phyloP scores from a whole-genome alignment of 2,888 invertebrate species.

The Catonia carolina region DNA sequence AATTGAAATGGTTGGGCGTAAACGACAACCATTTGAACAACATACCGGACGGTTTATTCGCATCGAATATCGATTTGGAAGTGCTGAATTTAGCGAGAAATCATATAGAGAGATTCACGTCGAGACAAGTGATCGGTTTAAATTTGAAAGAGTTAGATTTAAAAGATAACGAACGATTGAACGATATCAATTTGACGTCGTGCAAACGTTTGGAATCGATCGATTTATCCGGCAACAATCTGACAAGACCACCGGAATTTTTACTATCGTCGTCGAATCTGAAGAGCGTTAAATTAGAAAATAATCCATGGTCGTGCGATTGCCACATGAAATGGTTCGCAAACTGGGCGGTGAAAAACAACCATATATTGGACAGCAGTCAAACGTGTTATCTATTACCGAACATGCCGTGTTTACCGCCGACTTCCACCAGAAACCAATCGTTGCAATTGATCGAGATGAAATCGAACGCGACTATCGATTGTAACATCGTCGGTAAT shows the following conservation, averaged over 20 bases:
- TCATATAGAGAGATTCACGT: conserved; percentile 56
- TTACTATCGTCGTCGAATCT: conserved; percentile 58
- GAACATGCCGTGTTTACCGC: conserved; percentile 18
- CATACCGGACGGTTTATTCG: conserved; percentile 56
- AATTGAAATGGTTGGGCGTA: conserved; percentile 50
- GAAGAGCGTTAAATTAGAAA: conserved; percentile 57
- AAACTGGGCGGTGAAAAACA: conserved; percentile 50
- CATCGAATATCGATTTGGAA: conserved; percentile 54
- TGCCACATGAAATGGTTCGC: conserved; percentile 77
- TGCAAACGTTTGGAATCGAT: conserved; percentile 40
- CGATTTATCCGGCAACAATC: conserved; percentile 53
- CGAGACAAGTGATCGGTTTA: conserved; percentile 60
- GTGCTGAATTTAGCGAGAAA: conserved; percentile 60
- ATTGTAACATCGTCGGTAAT: conserved; percentile 18
- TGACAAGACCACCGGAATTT: conserved; percentile 63
- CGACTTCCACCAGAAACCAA: conserved; percentile 14
- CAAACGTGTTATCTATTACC: conserved; percentile 6
- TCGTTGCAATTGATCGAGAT: conserved; percentile 14
- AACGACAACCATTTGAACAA: conserved; percentile 51
- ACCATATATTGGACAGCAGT: conserved; percentile 16
- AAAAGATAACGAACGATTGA: conserved; percentile 53
- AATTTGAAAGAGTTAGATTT: conserved; percentile 53
- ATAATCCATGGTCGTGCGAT: conserved; percentile 80
- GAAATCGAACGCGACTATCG: conserved; percentile 17
- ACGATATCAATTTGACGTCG: conserved; percentile 23